Conservation (phyloP, 2,113 vertebrate species). For the Corythoichthys intestinalis region DNA sequence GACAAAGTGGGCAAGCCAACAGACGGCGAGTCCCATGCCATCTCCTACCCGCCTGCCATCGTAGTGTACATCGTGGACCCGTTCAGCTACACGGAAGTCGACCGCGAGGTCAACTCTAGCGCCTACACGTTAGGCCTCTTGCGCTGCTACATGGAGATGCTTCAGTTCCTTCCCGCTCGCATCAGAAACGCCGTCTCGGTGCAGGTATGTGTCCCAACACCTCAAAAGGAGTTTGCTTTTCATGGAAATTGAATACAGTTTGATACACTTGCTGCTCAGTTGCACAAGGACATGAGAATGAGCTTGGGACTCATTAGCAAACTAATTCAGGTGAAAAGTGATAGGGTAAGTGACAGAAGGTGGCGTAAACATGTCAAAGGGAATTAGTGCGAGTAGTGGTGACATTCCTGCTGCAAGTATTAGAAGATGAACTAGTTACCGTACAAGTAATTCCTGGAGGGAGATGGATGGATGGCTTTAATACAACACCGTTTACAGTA, state of each 20-base stretch:
- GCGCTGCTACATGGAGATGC: conserved; percentile 96
- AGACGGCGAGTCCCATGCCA: conserved; percentile 91
- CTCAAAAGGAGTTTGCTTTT: not conserved
- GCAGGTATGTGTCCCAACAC: conserved; percentile 74
- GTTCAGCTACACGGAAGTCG: conserved; percentile 88
- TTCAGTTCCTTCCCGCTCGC: conserved; percentile 85
- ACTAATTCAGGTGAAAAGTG: not conserved
- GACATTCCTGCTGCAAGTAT: not conserved
- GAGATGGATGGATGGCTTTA: not conserved
- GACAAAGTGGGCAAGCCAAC: conserved; percentile 97
- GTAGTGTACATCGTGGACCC: conserved; percentile 96
- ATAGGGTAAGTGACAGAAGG: conserved; percentile 16
- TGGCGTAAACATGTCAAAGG: conserved; percentile 43
- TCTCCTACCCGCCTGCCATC: conserved; percentile 91
- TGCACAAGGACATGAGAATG: conserved; percentile 20
- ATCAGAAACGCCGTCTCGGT: conserved; percentile 92
- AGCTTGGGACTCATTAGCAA: conserved; percentile 43
- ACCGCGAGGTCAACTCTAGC: conserved; percentile 79
- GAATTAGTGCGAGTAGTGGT: conserved; percentile 29
- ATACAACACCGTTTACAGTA: not conserved
- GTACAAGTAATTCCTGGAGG: not conserved
- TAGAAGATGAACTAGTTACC: not conserved
- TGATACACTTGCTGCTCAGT: not conserved
- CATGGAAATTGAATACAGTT: not conserved
- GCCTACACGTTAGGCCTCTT: conserved; percentile 90